Evolutionary conservation across 2,888 invertebrate species (phyloP), one percentile per base, ranked within the genome.

Genomic region (Gonocerus acuteangulatus): DNA sequence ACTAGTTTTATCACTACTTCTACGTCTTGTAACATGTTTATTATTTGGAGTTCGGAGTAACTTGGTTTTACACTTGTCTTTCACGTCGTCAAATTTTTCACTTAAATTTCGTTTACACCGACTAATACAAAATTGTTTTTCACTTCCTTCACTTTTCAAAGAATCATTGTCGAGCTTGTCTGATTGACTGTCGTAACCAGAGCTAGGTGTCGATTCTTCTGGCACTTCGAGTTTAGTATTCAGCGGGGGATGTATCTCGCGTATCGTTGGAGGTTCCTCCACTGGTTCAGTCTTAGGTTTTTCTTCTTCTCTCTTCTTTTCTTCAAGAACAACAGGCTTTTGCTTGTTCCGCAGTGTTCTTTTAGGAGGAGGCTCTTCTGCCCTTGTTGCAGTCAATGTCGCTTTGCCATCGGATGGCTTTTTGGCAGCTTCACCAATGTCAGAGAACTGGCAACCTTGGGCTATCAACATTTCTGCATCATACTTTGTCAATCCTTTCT

Each of bases 391-490:
- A 44, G 48, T 36, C 48, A 59, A 15, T 21, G 23, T 27, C 2
- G 48, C 18, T 32, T 48, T 48, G 1, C 23, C 19, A 6, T 59
- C 59, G 11, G 22, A 16, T 9, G 48, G 18, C 34, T 48, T 48
- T 15, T 34, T 59, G 1, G 59, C 48, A 9, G 51, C 58, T 15
- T 61, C 62, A 13, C 54, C 78, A 51, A 84, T 80, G 73, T 86
- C 86, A 54, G 85, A 81, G 73, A 86, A 82, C 65, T 78, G 82
- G 72, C 86, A 86, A 32, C 87, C 86, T 72, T 87, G 87, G 39
- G 89, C 90, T 73, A 90, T 88, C 67, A 91, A 77, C 72, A 91
- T 78, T 73, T 90, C 90, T 7, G 90, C 90, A 75, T 91, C 91
- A 75, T 91, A 91, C 72, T 89, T 89, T 13, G 90, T 90, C 71